Evolutionary conservation across 2,797 vertebrate species (phyloP), one percentile per base, ranked within the genome.

Genomic region (Chaunax sp.): DNA sequence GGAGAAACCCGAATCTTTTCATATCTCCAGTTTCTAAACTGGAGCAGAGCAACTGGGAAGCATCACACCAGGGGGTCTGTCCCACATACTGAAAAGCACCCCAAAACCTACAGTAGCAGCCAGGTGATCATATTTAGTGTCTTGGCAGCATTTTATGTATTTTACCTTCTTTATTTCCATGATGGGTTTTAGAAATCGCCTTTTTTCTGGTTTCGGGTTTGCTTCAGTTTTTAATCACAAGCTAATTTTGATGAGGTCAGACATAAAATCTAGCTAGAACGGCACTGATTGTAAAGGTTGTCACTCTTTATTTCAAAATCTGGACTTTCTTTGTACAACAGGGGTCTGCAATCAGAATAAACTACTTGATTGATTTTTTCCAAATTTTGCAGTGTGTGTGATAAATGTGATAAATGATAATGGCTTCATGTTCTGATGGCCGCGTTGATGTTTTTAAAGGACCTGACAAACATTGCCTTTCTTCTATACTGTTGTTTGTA

Each of bases 21-120:
- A 68, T 64, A 72, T 78, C 64, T 76, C 65, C 59, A 71, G 55
- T 38, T 78, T 51, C 65, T 72, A 59, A 85, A 81, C 53, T 84
- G 79, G 83, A 87, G 80, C 86, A 82, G 65, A 77, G 67, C 70
- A 75, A 63, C 71, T 69, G 45, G 58, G 61, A 80, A 71, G 53
- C 40, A 49, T 69, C 26, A 43, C 41, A 23, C 63, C 71, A 49
- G 28, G 65, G 51, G 65, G 23, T 73, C 59, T 80, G 79, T 57
- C 70, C 83, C 18, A 4, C 55, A 81, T 81, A 64, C 53, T 56
- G 23, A 35, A 71, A 67, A 47, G 40, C 14, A 68, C 50, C 63
- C 50, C 18, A 12, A 30, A 58, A 58, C 22, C 26, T 14, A 26
- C 30, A 55, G 53, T 3, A 10, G 15, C 7, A 7, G 69, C 44